These are phyloP conservation scores for Chionoecetes opilio DNA, from an alignment of 1,140 invertebrate species.

Conservation along the genomic window DNA sequence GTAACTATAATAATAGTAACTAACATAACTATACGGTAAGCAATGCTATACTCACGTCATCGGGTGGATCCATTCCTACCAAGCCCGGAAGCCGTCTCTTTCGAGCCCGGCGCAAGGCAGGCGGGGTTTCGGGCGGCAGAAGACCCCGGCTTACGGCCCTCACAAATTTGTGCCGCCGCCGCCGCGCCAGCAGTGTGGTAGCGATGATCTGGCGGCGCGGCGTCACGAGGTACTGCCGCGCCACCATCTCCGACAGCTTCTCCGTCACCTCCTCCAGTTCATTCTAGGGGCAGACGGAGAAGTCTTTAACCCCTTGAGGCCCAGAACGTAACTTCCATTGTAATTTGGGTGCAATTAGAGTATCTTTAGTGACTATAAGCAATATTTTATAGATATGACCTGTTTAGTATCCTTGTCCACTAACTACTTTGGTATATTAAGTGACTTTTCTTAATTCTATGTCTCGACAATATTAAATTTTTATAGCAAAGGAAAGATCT, in stretches of 20 bases:
- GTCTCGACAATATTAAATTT: too few species aligned
- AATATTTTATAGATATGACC: too few species aligned
- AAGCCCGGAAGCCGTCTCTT: constrained; percentile 83
- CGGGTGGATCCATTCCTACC: constrained; percentile 83
- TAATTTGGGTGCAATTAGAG: too few species aligned
- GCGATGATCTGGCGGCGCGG: constrained; percentile 87
- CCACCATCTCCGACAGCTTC: constrained; percentile 88
- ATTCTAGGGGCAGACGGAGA: constrained; percentile 85
- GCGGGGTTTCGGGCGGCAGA: constrained; percentile 88
- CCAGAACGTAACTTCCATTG: too few species aligned
- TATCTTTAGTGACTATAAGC: too few species aligned
- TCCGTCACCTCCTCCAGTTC: constrained; percentile 89
- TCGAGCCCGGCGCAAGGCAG: constrained; percentile 84
- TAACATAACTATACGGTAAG: neutral
- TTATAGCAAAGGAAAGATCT: too few species aligned
- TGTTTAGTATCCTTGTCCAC: too few species aligned
- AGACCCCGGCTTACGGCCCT: constrained; percentile 88
- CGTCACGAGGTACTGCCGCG: constrained; percentile 87
- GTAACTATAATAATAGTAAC: neutral
- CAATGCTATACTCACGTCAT: constrained; percentile 83
- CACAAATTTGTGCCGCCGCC: constrained; percentile 88
- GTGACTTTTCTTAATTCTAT: too few species aligned
- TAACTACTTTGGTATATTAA: too few species aligned
- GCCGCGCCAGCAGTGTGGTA: constrained; percentile 86
- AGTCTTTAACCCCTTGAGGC: neutral